Conservation (phyloP, 2,888 invertebrate genomes). For the Macaria liturata region DNA sequence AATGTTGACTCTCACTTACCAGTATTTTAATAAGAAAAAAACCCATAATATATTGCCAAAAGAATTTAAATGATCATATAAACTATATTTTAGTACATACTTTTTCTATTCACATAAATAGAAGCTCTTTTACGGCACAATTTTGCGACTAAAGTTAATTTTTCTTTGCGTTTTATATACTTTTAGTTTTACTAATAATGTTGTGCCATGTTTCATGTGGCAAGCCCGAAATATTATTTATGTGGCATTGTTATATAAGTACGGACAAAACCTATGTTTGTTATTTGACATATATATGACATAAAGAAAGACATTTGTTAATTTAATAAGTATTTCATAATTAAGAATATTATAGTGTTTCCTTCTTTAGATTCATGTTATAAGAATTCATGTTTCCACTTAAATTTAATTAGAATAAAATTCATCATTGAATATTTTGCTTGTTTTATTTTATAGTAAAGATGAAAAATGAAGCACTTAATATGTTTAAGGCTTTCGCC, state of each 20-base stretch:
- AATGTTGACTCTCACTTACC: too few relatives aligned
- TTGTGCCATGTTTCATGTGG: conserved; percentile 63
- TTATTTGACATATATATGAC: conserved; percentile 55
- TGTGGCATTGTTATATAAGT: conserved; percentile 29
- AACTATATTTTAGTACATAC: too few relatives aligned
- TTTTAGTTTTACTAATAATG: conserved; percentile 41
- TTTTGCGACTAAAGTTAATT: conserved; percentile 20
- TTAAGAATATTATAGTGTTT: conserved; percentile 81
- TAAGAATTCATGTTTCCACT: conserved; percentile 83
- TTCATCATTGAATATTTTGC: conserved; percentile 68
- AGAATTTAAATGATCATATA: too few relatives aligned
- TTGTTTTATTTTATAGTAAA: conserved; percentile 56
- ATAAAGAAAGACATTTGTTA: conserved; percentile 79
- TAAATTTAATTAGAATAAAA: conserved; percentile 81
- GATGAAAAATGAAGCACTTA: too few relatives aligned
- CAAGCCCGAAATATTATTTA: conserved; percentile 15
- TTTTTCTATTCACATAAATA: conserved; percentile 17
- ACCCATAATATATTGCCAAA: too few relatives aligned
- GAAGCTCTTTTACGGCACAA: conserved; percentile 19
- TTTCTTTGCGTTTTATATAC: conserved; percentile 30
- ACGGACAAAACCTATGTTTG: conserved; percentile 38
- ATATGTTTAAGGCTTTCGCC: too few relatives aligned
- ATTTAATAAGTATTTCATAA: conserved; percentile 80
- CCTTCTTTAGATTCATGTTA: conserved; percentile 83
- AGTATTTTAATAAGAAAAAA: too few relatives aligned